Evolutionary conservation across 92 coral and sea anemone species (phyloP), one percentile per base, ranked within the genome.

Genomic region (Micromussa lordhowensis): DNA sequence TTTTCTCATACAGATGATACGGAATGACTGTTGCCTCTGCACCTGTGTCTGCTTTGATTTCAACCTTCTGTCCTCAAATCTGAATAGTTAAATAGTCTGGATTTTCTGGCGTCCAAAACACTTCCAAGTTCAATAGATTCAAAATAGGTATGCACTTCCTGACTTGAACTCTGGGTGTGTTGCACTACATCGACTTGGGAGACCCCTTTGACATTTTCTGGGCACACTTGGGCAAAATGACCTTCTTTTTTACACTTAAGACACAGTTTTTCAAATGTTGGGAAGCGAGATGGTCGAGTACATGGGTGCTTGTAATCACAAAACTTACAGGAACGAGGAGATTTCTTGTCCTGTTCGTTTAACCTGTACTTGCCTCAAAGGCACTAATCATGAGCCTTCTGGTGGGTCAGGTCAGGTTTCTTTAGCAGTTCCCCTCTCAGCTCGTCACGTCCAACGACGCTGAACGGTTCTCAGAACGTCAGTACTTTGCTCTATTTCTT

Each of bases 271-370:
- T n/a, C 86, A 69, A 78, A 76, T 5, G 93, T 91, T 44, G 91
- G 93, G 68, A 89, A 85, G 36, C 84, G 78, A 32, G 8, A 66
- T 85, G 93, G 93, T 48, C 77, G 90, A 6, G 86, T 54, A 71
- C 90, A 93, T 82, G 90, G 82, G 66, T 90, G 93, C 61, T 76
- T 85, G 75, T 78, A 83, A n/a, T 93, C 93, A 90, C 95, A 93
- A 38, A 93, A 90, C 81, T 86, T 83, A 81, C 89, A 80, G 32
- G 82, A 90, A 64, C 48, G 90, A 32, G 49, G 34, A 5, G 73
- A 30, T 55, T 51, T 81, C 85, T 24, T 85, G 53, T 30, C 30
- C 24, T 22, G 86, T 64, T 40, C 35, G 55, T 44, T 7, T 64
- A 29, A 17, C 51, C 78, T 72, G 88, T 92, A 48, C 86, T 19